Conservation (phyloP, 1,140 invertebrate genomes). For the Rhynchophorus ferrugineus region DNA sequence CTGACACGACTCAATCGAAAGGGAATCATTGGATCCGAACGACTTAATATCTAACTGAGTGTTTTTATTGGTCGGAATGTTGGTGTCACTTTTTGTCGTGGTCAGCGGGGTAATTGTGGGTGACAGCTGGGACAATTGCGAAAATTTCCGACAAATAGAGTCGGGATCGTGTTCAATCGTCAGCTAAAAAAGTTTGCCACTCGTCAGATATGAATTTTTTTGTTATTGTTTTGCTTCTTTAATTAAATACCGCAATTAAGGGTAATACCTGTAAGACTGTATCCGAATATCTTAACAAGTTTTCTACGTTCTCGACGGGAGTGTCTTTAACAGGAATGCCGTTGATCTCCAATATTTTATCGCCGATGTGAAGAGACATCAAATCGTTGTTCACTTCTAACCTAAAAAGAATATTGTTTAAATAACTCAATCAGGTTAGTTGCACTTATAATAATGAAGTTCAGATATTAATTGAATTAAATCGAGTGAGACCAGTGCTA, state of each 20-base stretch:
- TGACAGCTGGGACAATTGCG: conserved; percentile 31
- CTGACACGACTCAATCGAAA: conserved; percentile 10
- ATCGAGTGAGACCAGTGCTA: too few species aligned
- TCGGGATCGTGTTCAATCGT: conserved; percentile 86
- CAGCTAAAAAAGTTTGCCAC: conserved; percentile 50
- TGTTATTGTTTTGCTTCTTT: too few species aligned
- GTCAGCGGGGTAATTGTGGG: conserved; percentile 37
- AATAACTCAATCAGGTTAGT: too few species aligned
- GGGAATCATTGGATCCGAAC: conserved; percentile 29
- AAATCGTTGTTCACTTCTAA: conserved; percentile 73
- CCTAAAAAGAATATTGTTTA: conserved; percentile 44
- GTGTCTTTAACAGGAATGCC: conserved; percentile 76
- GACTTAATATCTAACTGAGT: conserved; percentile 22
- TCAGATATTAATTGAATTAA: background rate
- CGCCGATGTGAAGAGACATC: conserved; percentile 80
- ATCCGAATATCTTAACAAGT: conserved; percentile 64
- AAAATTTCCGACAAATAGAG: conserved; percentile 45
- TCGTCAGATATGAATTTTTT: too few species aligned
- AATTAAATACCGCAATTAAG: too few species aligned
- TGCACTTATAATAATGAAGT: too few species aligned
- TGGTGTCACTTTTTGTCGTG: conserved; percentile 38
- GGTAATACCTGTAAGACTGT: conserved; percentile 64
- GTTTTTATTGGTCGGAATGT: conserved; percentile 35
- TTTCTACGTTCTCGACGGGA: conserved; percentile 68
- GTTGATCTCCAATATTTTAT: conserved; percentile 87